These are phyloP conservation scores for Ciconia nigra DNA, from an alignment of 2,797 vertebrate genomes.

Conservation along the genomic window DNA sequence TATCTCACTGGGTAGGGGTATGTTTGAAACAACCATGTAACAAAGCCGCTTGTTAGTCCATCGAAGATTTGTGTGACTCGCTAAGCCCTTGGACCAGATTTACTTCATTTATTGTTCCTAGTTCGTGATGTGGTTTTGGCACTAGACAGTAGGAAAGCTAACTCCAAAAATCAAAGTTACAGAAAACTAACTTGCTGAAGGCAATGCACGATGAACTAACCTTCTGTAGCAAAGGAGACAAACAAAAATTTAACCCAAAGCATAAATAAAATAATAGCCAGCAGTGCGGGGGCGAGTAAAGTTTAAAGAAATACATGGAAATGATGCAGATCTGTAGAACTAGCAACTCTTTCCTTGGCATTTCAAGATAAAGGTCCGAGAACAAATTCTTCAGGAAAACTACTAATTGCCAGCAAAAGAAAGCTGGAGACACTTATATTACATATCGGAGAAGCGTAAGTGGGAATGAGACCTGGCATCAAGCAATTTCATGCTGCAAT, in stretches of 20 bases:
- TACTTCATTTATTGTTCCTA: conserved; percentile 18
- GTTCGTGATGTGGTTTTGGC: conserved; percentile 35
- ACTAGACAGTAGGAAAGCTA: background rate
- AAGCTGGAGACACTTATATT: background rate
- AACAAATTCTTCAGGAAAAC: background rate
- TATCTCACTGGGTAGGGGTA: background rate
- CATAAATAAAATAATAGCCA: conserved; percentile 11
- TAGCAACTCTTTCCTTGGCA: background rate
- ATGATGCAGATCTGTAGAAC: background rate
- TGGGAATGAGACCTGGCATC: background rate
- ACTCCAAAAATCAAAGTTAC: background rate
- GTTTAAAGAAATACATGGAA: conserved; percentile 31
- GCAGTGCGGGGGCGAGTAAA: background rate
- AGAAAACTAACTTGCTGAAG: background rate
- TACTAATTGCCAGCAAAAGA: background rate
- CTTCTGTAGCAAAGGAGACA: background rate
- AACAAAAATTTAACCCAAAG: background rate
- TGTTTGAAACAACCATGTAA: background rate
- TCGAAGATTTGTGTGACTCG: background rate
- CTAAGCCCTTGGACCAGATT: background rate
- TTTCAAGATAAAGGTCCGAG: background rate
- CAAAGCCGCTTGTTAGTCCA: background rate
- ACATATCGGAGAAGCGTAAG: background rate
- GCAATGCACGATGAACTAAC: background rate
- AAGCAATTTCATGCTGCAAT: background rate